phyloP scores from a whole-genome alignment of 1,140 invertebrate genomes.

The Brevipalpus yothersi region DNA sequence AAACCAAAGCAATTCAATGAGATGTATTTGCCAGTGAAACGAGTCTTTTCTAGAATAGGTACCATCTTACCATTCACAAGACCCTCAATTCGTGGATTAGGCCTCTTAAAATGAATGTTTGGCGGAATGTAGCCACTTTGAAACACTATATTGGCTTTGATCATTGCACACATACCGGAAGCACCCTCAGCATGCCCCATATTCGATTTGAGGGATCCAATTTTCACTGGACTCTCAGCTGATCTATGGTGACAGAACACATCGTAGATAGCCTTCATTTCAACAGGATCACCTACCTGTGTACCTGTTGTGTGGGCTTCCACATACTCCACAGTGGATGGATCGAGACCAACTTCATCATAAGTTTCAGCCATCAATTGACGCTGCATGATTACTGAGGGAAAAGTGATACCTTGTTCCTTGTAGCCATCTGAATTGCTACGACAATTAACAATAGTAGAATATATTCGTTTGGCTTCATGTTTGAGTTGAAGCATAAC shows the following conservation, averaged over 20 bases:
- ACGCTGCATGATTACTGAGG: conserved; percentile 14
- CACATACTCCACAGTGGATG: conserved; percentile 49
- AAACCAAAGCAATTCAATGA: conserved; percentile 90
- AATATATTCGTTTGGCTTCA: conserved; percentile 24
- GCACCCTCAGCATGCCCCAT: conserved; percentile 74
- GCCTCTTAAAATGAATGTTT: conserved; percentile 26
- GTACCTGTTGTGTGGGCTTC: conserved; percentile 83
- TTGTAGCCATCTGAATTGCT: conserved; percentile 74
- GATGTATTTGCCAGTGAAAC: conserved; percentile 49
- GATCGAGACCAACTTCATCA: conserved; percentile 48
- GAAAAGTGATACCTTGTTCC: conserved; percentile 40
- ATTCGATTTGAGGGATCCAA: conserved; percentile 80
- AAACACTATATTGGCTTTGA: conserved; percentile 25
- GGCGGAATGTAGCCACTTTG: conserved; percentile 23
- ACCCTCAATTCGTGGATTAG: conserved; percentile 26
- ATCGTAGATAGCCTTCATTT: conserved; percentile 21
- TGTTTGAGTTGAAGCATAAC: conserved; percentile 15
- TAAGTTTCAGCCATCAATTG: conserved; percentile 40
- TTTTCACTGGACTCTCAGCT: conserved; percentile 34
- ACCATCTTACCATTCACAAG: conserved; percentile 48
- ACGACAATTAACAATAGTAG: conserved; percentile 40
- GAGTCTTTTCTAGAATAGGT: conserved; percentile 20
- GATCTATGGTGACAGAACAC: conserved; percentile 32
- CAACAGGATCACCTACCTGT: conserved; percentile 80
- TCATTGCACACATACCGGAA: conserved; percentile 35